These are phyloP conservation scores for Sussaba pulchella DNA, from an alignment of 2,888 invertebrate species.

Conservation along the genomic window DNA sequence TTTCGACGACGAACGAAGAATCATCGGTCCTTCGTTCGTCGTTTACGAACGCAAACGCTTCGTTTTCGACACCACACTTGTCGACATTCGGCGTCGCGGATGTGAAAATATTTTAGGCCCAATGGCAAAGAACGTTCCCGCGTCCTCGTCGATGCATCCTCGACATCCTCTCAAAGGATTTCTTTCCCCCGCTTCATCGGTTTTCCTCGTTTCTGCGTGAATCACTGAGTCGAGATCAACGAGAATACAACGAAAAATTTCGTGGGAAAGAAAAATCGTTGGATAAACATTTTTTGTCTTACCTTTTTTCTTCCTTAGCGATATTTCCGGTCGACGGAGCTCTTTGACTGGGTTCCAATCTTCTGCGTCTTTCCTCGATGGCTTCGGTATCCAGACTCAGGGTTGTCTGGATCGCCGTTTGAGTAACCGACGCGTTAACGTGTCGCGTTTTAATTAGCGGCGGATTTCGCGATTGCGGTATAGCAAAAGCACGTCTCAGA, in stretches of 20 bases:
- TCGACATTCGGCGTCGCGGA: slow-evolving; percentile 52
- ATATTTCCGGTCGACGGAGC: slow-evolving; percentile 81
- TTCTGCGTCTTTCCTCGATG: slow-evolving; percentile 81
- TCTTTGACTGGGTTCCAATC: slow-evolving; percentile 79
- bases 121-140: slow-evolving; percentile 61
- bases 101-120: slow-evolving; percentile 63
- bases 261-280: not conserved
- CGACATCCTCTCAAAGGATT: slow-evolving; percentile 69
- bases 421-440: slow-evolving; percentile 86
- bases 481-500: slow-evolving; percentile 86
- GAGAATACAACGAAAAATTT: slow-evolving; percentile 19
- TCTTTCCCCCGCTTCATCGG: slow-evolving; percentile 66
- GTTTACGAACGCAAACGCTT: slow-evolving; percentile 45
- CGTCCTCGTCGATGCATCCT: slow-evolving; percentile 62
- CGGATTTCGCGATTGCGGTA: slow-evolving; percentile 90
- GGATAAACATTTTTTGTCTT: slow-evolving; percentile 8
- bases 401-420: slow-evolving; percentile 75
- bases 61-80: slow-evolving; percentile 52
- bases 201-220: slow-evolving; percentile 74
- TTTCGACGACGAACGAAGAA: slow-evolving; percentile 48
- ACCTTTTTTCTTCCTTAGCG: slow-evolving; percentile 82
- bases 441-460: slow-evolving; percentile 93
- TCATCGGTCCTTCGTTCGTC: slow-evolving; percentile 26
- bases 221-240: slow-evolving; percentile 4
- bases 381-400: slow-evolving; percentile 80